Evolutionary conservation across 2,888 invertebrate species (phyloP).

Genomic region (Pseudococcus jackbeardsleyi): DNA sequence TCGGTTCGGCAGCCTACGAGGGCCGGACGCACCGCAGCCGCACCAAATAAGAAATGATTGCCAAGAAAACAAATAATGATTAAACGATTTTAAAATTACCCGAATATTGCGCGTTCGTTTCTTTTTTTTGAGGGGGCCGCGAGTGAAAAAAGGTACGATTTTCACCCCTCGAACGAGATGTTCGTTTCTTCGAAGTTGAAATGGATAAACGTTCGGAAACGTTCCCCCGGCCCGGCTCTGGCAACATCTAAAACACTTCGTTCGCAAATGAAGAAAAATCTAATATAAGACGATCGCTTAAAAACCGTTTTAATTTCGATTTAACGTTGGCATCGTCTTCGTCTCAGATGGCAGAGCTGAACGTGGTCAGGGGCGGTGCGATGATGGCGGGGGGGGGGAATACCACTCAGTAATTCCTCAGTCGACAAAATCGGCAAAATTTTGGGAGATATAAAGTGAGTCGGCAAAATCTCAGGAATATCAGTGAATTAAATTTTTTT

Average conservation of each 20-base stretch:
- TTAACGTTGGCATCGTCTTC: background rate
- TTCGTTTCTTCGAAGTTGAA: background rate
- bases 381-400: too few relatives aligned
- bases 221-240: background rate
- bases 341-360: too few relatives aligned
- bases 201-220: background rate
- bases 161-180: background rate
- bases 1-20: background rate
- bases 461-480: too few relatives aligned
- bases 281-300: conserved; percentile 16
- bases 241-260: background rate
- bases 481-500: too few relatives aligned
- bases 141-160: background rate
- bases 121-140: too few relatives aligned
- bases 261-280: background rate
- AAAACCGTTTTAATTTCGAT: background rate
- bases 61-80: conserved; percentile 52
- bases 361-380: too few relatives aligned
- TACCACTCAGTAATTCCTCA: too few relatives aligned
- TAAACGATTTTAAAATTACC: conserved; percentile 51
- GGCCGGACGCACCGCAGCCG: background rate
- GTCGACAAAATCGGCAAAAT: too few relatives aligned
- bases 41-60: conserved; percentile 41
- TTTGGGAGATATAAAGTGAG: too few relatives aligned
- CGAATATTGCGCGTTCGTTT: conserved; percentile 1